These are phyloP conservation scores for Lepidocyrtoides sp. DNA, from an alignment of 2,888 invertebrate genomes.

Conservation along the genomic window DNA sequence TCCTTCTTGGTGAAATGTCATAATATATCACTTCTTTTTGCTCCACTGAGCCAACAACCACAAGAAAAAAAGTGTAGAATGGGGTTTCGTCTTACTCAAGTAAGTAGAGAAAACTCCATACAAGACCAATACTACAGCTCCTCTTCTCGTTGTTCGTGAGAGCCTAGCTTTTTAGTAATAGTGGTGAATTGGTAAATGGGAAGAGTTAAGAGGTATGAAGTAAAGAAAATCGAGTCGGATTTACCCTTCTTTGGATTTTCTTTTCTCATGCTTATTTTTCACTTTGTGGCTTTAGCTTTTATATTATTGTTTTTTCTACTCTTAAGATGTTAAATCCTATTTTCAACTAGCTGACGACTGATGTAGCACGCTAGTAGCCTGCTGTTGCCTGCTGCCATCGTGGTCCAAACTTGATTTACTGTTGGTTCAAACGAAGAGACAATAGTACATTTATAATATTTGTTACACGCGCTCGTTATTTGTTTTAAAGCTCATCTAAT, in stretches of 20 bases:
- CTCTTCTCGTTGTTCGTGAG: too few species aligned
- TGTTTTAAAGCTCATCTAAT: too few species aligned
- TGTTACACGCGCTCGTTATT: not conserved
- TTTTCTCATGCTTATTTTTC: conserved; percentile 57
- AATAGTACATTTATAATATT: not conserved
- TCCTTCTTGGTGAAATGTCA: conserved; percentile 76
- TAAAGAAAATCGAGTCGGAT: conserved; percentile 50
- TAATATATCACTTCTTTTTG: conserved; percentile 77
- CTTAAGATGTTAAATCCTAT: not conserved
- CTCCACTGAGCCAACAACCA: conserved; percentile 68
- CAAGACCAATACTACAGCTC: not conserved
- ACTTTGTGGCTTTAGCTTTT: conserved; percentile 46
- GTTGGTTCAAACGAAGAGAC: not conserved
- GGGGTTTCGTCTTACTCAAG: conserved; percentile 46
- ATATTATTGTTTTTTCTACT: not conserved
- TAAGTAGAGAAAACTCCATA: conserved; percentile 11
- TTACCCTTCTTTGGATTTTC: conserved; percentile 36
- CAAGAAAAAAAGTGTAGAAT: conserved; percentile 44
- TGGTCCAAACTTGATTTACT: conserved; percentile 50
- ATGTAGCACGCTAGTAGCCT: conserved; percentile 15
- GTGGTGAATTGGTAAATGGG: conserved; percentile 69
- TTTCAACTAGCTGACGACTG: not conserved
- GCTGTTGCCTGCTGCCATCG: not conserved
- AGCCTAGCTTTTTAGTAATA: conserved; percentile 3
- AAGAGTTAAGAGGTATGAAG: conserved; percentile 71